Base-by-base conservation (phyloP, 2,888 invertebrate species). In the Acanthopleura granulata region DNA sequence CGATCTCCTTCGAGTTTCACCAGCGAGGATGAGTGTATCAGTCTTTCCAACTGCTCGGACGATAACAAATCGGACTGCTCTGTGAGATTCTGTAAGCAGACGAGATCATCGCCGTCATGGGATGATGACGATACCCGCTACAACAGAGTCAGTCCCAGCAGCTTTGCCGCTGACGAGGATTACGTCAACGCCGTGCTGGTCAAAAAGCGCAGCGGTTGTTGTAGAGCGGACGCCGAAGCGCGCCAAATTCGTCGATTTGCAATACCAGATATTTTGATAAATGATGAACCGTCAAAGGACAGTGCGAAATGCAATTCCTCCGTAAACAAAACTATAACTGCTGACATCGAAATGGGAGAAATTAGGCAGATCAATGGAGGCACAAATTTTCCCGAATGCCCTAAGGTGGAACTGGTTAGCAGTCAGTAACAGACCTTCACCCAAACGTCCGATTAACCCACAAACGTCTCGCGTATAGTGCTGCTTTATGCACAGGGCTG, bases 161-260 rank as follows among this genome's bases (percentile, higher is more conserved):
- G 75, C 51, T 77, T 77, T 57, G 75, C 77, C 11, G 77, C 75
- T 22, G 75, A 76, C 50, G 77, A 77, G 62, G 77, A 77, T n/a
- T 77, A 77, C 49, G 72, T 77, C 40, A 77, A 77, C 49, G 61
- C 77, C 16, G 75, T 77, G 16, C 72, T 77, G 11, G 57, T 57
- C 11, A 77, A 77, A 57, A 75, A 69, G 25, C 69, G 57, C 22
- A 57, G 22, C 57, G 57, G 57, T 12, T 57, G 57, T 57, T 4
- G n/a, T 6, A 57, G 22, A 22, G 18, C 57, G 12, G 22, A n/a
- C 18, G 18, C 57, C 22, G 22, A 57, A 12, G 18, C 57, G 18
- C n/a, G 57, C n/a, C 57, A 57, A 12, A 57, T n/a, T 57, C 12
- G 57, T 22, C 57, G 57, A 57, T 57, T 57, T 57, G 57, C 57